Conservation (phyloP, 30 jellyfish, hydroid and myxozoan genomes). For the Hydractinia symbiolongicarpus region DNA sequence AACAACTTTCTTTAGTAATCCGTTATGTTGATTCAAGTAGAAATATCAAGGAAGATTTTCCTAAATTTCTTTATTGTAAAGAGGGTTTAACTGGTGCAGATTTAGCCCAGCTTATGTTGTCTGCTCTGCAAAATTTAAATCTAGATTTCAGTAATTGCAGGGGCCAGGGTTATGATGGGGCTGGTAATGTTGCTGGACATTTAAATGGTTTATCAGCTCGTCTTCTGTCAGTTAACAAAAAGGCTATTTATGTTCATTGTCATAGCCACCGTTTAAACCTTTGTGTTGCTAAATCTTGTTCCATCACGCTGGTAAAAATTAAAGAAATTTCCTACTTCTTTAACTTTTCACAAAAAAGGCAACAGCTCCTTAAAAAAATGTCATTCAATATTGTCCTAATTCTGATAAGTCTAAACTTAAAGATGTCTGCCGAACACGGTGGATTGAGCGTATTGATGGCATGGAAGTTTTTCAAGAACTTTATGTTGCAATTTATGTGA, state of each 20-base stretch:
- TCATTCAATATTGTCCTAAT: neutral
- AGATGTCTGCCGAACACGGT: conserved; percentile 2
- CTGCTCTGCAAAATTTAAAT: conserved; percentile 29
- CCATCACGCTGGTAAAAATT: conserved; percentile 12
- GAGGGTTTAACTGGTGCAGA: conserved; percentile 26
- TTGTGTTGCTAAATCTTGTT: conserved; percentile 36
- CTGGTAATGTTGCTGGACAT: neutral
- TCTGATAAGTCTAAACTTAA: neutral
- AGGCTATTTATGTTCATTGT: conserved; percentile 47
- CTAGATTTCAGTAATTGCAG: conserved; percentile 29
- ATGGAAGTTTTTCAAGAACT: conserved; percentile 40
- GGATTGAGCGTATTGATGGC: conserved; percentile 43
- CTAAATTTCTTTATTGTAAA: conserved; percentile 21
- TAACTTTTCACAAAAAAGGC: conserved; percentile 27
- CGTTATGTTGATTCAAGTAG: conserved; percentile 15
- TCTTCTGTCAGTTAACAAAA: conserved; percentile 22
- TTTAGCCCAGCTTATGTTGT: conserved; percentile 22
- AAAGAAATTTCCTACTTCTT: conserved; percentile 13
- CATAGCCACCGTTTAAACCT: conserved; percentile 35
- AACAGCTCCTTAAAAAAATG: neutral
- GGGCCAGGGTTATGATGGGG: conserved; percentile 7
- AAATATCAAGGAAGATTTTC: conserved; percentile 28
- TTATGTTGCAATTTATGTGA: conserved; percentile 16
- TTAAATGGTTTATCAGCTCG: conserved; percentile 40
- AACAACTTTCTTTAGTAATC: conserved; percentile 37